These are phyloP conservation scores for Pyrrhia umbra DNA, from an alignment of 2,888 invertebrate genomes.

Conservation along the genomic window DNA sequence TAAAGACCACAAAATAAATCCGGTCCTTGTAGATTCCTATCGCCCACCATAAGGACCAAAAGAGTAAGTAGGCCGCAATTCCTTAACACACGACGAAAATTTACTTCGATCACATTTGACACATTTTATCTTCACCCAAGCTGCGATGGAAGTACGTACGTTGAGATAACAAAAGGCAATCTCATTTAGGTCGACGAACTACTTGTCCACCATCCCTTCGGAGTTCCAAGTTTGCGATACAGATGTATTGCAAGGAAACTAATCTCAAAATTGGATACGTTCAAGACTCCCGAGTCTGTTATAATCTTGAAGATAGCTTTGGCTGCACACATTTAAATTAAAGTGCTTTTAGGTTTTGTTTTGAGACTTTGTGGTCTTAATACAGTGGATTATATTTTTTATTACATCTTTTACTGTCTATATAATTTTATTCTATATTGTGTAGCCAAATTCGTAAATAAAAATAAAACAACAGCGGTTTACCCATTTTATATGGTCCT, in stretches of 20 bases:
- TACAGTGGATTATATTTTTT: too few relatives aligned
- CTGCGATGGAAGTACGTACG: constrained; percentile 13
- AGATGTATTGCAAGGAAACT: constrained; percentile 56
- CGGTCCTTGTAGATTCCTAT: constrained; percentile 20
- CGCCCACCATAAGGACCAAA: constrained; percentile 1
- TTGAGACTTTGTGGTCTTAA: too few relatives aligned
- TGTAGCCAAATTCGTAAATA: background rate
- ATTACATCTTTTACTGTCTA: background rate
- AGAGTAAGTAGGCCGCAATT: constrained; percentile 15
- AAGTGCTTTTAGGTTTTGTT: constrained; percentile 15
- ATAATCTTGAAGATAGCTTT: constrained; percentile 35
- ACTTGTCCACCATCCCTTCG: constrained; percentile 42
- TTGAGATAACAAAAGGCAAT: constrained; percentile 57
- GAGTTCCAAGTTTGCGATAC: constrained; percentile 54
- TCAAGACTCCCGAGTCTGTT: constrained; percentile 26
- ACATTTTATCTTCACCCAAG: constrained; percentile 20
- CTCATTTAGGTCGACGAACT: constrained; percentile 47
- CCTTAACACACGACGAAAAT: constrained; percentile 21
- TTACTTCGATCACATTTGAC: constrained; percentile 18
- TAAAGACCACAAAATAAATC: constrained; percentile 24
- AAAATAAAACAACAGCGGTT: background rate
- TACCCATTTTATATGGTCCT: constrained; percentile 1
- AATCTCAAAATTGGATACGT: constrained; percentile 59
- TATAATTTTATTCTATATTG: background rate
- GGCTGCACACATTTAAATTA: constrained; percentile 16